Evolutionary conservation across 2,888 invertebrate genomes (phyloP), one percentile per base, ranked within the genome.

Genomic region (Monopis laevigella): DNA sequence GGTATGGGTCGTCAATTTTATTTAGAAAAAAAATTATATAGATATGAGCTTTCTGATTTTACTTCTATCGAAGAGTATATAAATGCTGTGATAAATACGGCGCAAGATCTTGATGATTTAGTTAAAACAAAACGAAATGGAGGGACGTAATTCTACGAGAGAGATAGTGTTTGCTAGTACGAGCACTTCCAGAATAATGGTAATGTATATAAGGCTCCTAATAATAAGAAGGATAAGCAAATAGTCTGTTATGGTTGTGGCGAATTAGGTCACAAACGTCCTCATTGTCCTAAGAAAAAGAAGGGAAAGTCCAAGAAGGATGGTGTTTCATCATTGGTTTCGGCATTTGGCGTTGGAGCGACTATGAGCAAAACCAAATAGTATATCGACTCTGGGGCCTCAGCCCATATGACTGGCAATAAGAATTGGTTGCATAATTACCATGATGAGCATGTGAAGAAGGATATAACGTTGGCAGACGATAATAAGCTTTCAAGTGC

Each of bases 361-460:
- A 30, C 12, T 10, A n/a, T n/a, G n/a, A n/a, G n/a, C n/a, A n/a
- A n/a, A n/a, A n/a, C n/a, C n/a, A n/a, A n/a, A 30, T 30, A 16
- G 30, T 30, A 30, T 14, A 30, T 30, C 14, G 11, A 30, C 8
- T 21, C 30, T 13, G 30, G 30, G 14, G 30, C 30, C 4, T 13
- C 30, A 3, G 14, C 30, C 7, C 30, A 30, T 13, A 30, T 30
- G 30, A 30, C 13, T 13, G 12, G 4, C 7, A 11, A 14, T 5
- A 11, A 16, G 14, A 14, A 30, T 12, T 30, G 12, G 14, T 7
- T 30, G 30, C 2, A 13, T 3, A 30, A 30, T 14, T 30, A 30
- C 10, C 4, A 13, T 13, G 12, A 11, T 10, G 4, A 4, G 12
- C 14, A 11, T 5, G 14, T 11, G 13, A 10, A 4, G 7, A 13